A percentile compares a stretch with the other conserved stretches of the same genome.
phyloP scores from a whole-genome alignment of 2,797 vertebrate species.

The Hippoglossus hippoglossus region DNA sequence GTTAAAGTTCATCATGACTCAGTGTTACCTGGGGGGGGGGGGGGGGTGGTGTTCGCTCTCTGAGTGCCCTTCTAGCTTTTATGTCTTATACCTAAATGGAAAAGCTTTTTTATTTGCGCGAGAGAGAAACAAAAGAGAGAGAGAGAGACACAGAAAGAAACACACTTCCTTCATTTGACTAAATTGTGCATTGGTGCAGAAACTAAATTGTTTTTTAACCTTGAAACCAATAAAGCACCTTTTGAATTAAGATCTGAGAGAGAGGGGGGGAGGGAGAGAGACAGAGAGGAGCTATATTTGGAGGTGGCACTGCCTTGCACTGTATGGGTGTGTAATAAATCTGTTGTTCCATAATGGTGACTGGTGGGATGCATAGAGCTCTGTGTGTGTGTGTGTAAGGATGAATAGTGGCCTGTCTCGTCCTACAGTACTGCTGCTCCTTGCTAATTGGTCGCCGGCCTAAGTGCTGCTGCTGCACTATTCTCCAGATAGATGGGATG shows the following conservation, averaged over 20 bases:
- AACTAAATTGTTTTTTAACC: not conserved
- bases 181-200: not conserved
- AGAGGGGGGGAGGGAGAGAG: constrained; percentile 11
- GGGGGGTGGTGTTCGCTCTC: too few species aligned
- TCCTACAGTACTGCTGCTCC: constrained; percentile 62
- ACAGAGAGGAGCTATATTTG: constrained; percentile 74
- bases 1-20: too few species aligned
- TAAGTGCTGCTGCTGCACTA: constrained; percentile 81
- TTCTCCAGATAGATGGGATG: constrained; percentile 74
- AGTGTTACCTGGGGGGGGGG: too few species aligned
- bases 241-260: not conserved
- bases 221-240: not conserved
- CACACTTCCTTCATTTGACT: not conserved
- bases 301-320: constrained; percentile 67
- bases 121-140: constrained; percentile 5
- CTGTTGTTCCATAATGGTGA: constrained; percentile 67
- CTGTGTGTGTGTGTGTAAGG: constrained; percentile 45
- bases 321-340: constrained; percentile 78
- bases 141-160: not conserved
- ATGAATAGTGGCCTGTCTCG: constrained; percentile 76
- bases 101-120: not conserved
- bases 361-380: constrained; percentile 43
- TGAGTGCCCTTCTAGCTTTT: too few species aligned
- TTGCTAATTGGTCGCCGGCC: constrained; percentile 79
- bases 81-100: too few species aligned